A percentile compares a stretch with the other conserved stretches of the same genome.
phyloP scores from a whole-genome alignment of 2,797 vertebrate genomes.

The Chelidonichthys spinosus region DNA sequence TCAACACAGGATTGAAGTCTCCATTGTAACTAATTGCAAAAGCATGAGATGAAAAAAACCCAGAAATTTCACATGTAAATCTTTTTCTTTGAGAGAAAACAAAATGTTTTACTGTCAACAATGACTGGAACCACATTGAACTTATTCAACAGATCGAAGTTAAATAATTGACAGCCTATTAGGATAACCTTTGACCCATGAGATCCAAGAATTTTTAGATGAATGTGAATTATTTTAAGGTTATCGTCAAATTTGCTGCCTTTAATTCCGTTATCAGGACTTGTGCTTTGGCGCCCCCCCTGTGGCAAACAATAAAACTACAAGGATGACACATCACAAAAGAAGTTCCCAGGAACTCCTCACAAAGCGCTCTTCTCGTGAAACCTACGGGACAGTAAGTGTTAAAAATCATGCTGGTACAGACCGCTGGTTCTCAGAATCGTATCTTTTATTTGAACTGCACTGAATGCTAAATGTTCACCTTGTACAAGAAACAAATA shows the following conservation, averaged over 20 bases:
- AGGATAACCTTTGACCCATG: neutral
- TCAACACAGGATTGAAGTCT: neutral
- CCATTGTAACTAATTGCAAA: neutral
- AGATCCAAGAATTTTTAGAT: neutral
- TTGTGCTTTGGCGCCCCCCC: conserved; percentile 42
- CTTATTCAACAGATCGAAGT: too few relatives aligned
- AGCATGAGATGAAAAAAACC: neutral
- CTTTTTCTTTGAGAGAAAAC: too few relatives aligned
- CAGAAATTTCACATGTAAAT: too few relatives aligned
- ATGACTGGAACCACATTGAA: too few relatives aligned
- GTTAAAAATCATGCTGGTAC: conserved; percentile 30
- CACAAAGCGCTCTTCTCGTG: too few relatives aligned
- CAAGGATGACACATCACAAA: neutral
- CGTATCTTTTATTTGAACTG: conserved; percentile 92
- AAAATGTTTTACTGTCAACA: too few relatives aligned
- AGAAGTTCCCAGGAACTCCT: neutral
- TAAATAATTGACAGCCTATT: neutral
- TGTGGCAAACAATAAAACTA: conserved; percentile 16
- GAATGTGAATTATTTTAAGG: neutral
- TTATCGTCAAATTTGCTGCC: neutral
- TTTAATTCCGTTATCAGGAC: neutral
- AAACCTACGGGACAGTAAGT: neutral
- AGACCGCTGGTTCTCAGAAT: conserved; percentile 74
- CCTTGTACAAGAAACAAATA: conserved; percentile 95
- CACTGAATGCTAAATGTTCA: conserved; percentile 95